Base-by-base conservation (phyloP, 2,888 invertebrate species). In the Morinoia aosen region DNA sequence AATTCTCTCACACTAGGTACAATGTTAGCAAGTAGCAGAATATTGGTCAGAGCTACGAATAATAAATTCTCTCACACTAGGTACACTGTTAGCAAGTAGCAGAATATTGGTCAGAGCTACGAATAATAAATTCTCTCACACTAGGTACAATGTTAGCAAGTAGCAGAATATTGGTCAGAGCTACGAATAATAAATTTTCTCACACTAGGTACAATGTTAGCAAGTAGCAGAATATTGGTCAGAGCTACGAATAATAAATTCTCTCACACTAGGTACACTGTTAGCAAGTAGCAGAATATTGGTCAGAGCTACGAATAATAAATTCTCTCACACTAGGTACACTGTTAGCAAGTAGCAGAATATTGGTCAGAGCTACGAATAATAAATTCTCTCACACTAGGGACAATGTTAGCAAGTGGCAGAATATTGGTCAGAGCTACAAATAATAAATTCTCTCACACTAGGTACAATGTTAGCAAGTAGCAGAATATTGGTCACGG, bases 261-360 rank as follows among this genome's bases (percentile, higher is more conserved):
- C n/a, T n/a, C n/a, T n/a, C n/a, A n/a, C n/a, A n/a, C 48, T 48
- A 5, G 48, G 48, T 48, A 48, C 48, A 48, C 2, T 48, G 48
- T 48, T 48, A n/a, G n/a, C n/a, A n/a, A n/a, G n/a, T n/a, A n/a
- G n/a, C n/a, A n/a, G n/a, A n/a, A n/a, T n/a, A n/a, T n/a, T n/a
- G n/a, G n/a, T n/a, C n/a, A 97, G 96, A 91, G 97, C 97, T 96
- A 95, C n/a, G 88, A 95, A 57, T 61, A 0, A 56, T n/a, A 14
- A n/a, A 33, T 76, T 1, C 8, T 5, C 48, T 48, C 5, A 48
- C 48, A 48, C 48, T 48, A 48, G 33, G 5, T n/a, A n/a, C 39
- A 88, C 3, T 88, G 39, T 88, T 88, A 88, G 2, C 33, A 88
- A 39, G 33, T 88, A 33, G 88, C 33, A 48, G 48, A 48, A 2